A percentile compares a stretch with the other conserved stretches of the same genome.
Conservation (phyloP, 2,113 vertebrate genomes). For the Triplophysa siluroides region DNA sequence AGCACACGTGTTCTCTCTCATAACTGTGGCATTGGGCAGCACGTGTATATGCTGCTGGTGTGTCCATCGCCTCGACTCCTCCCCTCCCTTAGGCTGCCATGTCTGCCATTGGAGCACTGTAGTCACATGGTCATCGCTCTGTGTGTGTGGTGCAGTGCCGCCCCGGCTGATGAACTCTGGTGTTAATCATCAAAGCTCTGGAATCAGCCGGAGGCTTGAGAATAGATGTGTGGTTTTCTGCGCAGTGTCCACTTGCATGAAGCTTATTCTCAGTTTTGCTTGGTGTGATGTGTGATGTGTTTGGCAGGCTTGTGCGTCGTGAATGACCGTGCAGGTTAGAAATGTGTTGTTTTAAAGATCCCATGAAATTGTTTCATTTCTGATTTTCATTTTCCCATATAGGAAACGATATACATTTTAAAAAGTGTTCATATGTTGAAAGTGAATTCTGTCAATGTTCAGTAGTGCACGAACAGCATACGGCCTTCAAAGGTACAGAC, state of each 20-base stretch:
- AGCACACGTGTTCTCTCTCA: slow-evolving; percentile 50
- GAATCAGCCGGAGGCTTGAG: slow-evolving; percentile 6
- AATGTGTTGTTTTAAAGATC: not conserved
- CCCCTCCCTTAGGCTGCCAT: not conserved
- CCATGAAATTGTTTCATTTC: not conserved
- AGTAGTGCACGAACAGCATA: no score
- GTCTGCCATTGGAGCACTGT: slow-evolving; percentile 21
- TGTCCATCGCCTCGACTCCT: slow-evolving; percentile 1
- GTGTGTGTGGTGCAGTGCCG: slow-evolving; percentile 20
- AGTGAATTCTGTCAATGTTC: no score
- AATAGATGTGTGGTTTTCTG: slow-evolving; percentile 7
- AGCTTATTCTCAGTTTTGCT: slow-evolving; percentile 18
- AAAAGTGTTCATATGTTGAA: no score
- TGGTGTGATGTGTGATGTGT: not conserved
- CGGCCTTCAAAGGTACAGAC: no score
- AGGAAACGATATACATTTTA: no score
- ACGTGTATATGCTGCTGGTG: slow-evolving; percentile 32
- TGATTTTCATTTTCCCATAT: no score
- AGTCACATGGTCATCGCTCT: slow-evolving; percentile 30
- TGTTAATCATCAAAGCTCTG: slow-evolving; percentile 9
- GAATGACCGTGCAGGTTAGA: not conserved
- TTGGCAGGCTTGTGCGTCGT: not conserved
- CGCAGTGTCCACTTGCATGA: slow-evolving; percentile 25
- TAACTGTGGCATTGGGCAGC: slow-evolving; percentile 39
- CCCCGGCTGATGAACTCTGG: slow-evolving; percentile 7